Percentiles rank a stretch among this genome's conserved stretches.
Conservation (phyloP, 2,888 invertebrate species). For the Neria commutata region DNA sequence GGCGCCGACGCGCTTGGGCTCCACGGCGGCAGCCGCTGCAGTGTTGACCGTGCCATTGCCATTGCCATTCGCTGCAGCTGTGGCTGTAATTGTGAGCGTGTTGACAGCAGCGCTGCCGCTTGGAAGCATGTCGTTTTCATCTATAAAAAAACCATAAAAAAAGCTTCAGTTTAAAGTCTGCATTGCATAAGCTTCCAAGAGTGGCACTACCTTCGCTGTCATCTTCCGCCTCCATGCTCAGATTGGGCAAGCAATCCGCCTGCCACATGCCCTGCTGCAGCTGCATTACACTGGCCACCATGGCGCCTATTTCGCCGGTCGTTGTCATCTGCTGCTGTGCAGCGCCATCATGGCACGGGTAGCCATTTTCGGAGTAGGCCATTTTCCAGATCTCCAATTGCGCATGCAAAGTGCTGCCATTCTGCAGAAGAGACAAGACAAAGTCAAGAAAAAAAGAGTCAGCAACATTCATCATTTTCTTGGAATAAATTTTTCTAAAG, state of each 20-base stretch:
- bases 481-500: no score
- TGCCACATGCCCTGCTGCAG: neutral
- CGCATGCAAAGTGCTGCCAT: constrained; percentile 83
- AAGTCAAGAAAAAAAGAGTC: no score
- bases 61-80: constrained; percentile 19
- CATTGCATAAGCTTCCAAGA: no score
- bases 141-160: constrained; percentile 19
- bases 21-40: constrained; percentile 29
- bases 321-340: constrained; percentile 16
- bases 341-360: constrained; percentile 41
- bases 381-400: constrained; percentile 93
- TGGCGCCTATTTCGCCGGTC: neutral
- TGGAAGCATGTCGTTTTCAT: constrained; percentile 30
- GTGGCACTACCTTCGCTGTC: constrained; percentile 24
- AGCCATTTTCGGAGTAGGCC: constrained; percentile 70
- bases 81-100: constrained; percentile 1
- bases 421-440: constrained; percentile 70
- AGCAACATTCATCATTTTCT: no score
- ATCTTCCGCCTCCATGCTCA: constrained; percentile 21
- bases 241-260: neutral
- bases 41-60: constrained; percentile 3
- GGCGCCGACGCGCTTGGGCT: constrained; percentile 37
- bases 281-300: constrained; percentile 22
- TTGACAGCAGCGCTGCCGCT: constrained; percentile 8
- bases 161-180: no score